phyloP scores from a whole-genome alignment of 2,888 invertebrate species.

The Coenonympha arcania region DNA sequence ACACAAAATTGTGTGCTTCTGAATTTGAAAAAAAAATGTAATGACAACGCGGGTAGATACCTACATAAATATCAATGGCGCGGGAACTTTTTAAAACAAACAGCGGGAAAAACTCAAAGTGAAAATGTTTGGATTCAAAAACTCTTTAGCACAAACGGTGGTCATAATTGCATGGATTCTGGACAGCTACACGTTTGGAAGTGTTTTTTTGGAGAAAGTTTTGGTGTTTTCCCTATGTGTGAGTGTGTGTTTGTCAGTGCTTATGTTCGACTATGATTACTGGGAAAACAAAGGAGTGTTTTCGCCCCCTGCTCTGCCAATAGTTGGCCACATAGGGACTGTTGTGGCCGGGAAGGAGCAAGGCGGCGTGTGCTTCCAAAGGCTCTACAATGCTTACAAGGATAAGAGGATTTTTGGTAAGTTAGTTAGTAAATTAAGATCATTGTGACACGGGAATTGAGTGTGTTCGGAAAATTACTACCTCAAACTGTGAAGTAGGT shows the following conservation, averaged over 20 bases:
- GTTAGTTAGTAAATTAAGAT: too few relatives aligned
- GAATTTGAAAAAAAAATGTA: neutral
- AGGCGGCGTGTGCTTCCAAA: constrained; percentile 62
- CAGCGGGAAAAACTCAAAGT: neutral
- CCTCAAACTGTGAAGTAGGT: too few relatives aligned
- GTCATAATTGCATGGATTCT: constrained; percentile 44
- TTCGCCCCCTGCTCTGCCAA: constrained; percentile 57
- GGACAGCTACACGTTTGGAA: constrained; percentile 50
- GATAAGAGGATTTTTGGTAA: constrained; percentile 56
- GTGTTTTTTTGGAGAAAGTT: constrained; percentile 41
- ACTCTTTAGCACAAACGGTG: constrained; percentile 41
- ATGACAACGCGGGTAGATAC: too few relatives aligned
- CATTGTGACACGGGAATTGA: too few relatives aligned
- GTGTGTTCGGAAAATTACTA: too few relatives aligned
- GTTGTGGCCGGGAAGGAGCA: constrained; percentile 62
- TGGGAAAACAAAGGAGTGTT: constrained; percentile 57
- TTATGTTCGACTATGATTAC: constrained; percentile 64
- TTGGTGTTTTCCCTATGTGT: constrained; percentile 36
- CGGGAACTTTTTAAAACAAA: neutral
- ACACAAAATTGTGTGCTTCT: neutral
- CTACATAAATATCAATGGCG: neutral
- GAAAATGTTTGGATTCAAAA: constrained; percentile 64
- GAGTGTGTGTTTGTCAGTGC: constrained; percentile 39
- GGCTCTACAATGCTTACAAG: constrained; percentile 57
- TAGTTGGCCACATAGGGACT: constrained; percentile 60